Conservation (phyloP, 2,113 vertebrate species). For the Malurus cyaneus region DNA sequence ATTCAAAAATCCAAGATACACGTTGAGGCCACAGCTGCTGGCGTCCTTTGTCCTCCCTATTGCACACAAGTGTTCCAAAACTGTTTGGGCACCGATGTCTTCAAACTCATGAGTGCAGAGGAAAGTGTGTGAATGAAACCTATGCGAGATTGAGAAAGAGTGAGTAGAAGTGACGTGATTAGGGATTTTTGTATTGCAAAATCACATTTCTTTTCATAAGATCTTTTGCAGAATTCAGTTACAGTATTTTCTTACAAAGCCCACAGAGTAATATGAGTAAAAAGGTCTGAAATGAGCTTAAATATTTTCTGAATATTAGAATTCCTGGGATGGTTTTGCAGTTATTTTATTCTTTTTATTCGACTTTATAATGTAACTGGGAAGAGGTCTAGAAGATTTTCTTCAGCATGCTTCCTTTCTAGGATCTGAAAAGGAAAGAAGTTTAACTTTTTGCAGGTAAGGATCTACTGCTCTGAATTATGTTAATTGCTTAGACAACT, state of each 20-base stretch:
- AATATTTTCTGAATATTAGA: neutral
- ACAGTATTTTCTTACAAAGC: neutral
- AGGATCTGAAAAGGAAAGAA: neutral
- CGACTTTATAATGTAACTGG: neutral
- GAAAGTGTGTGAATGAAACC: neutral
- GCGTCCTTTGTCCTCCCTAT: neutral
- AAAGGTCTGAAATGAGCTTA: neutral
- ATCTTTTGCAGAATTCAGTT: neutral
- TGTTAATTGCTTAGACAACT: neutral
- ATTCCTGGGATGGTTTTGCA: neutral
- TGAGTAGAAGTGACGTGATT: neutral
- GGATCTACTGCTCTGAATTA: neutral
- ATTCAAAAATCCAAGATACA: neutral
- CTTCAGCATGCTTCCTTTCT: neutral
- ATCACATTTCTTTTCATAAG: neutral
- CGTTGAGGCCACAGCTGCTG: neutral
- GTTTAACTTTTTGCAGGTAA: neutral
- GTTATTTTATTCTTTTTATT: neutral
- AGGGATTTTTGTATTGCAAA: neutral
- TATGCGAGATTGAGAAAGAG: neutral
- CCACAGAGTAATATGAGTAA: neutral
- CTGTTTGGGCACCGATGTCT: neutral
- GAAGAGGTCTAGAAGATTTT: neutral
- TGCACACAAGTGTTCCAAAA: neutral
- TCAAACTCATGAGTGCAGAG: neutral